These are phyloP conservation scores for Paratilapia polleni DNA, from an alignment of 2,113 vertebrate species.

Conservation along the genomic window DNA sequence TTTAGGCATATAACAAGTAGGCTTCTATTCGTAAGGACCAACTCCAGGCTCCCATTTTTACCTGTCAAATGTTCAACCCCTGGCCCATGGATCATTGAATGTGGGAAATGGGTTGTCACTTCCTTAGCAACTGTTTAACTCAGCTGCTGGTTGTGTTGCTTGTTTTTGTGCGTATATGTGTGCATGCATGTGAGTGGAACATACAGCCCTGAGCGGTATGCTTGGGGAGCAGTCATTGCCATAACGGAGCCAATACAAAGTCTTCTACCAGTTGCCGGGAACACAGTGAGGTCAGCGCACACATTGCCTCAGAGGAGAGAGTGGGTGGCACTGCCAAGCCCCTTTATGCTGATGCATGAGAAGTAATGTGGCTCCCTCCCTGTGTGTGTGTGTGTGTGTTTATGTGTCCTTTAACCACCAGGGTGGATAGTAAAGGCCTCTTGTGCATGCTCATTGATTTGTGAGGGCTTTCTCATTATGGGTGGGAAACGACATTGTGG, in stretches of 20 bases:
- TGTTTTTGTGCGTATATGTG: background rate
- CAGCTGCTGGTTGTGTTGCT: background rate
- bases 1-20: background rate
- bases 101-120: constrained; percentile 28
- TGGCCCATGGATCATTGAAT: background rate
- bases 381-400: constrained; percentile 24
- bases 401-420: constrained; percentile 1
- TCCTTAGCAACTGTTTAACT: constrained; percentile 40
- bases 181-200: constrained; percentile 25
- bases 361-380: background rate
- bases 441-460: constrained; percentile 44
- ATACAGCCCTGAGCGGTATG: background rate
- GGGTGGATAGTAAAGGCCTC: constrained; percentile 15
- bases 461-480: background rate
- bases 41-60: background rate
- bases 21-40: background rate
- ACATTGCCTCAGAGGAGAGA: constrained; percentile 8
- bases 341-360: constrained; percentile 13
- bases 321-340: constrained; percentile 16
- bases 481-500: background rate
- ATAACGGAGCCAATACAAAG: constrained; percentile 61
- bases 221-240: constrained; percentile 45
- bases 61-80: constrained; percentile 8
- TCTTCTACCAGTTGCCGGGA: constrained; percentile 43
- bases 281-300: constrained; percentile 44